Base-by-base conservation (phyloP, 2,113 vertebrate species). In the Glaucidium brasilianum region DNA sequence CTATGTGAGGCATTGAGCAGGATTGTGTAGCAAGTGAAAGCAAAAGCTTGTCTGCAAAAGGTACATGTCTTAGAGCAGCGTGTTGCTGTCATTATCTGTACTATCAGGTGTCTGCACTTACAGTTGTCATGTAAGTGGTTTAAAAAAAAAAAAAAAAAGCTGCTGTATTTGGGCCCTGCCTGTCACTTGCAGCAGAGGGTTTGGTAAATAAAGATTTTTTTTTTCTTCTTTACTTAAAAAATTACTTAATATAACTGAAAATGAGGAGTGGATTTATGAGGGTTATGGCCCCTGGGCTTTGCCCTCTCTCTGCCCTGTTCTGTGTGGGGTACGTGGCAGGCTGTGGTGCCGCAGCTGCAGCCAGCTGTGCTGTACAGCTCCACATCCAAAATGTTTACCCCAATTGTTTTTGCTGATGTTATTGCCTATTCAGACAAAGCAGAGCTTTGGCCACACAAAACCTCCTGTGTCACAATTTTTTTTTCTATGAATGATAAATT, bases 291-390 rank as follows among this genome's bases (percentile, higher is more conserved):
- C 18, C 50, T 21, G 59, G 29, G 9, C 62, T 79, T 25, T 83
- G n/a, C 78, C 47, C 37, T 34, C 12, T 34, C 30, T 50, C 32
- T 2, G 58, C 37, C 43, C 34, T 2, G 18, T 67, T 82, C 62
- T 0, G 1, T 0, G 7, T 27, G 25, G 62, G 19, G 6, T 49
- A 0, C 0, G 4, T 4, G 39, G 26, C 58, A 35, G 66, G 53
- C 56, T 37, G 14, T 41, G 78, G 56, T 47, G 75, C 62, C 76
- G 83, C 96, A 97, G 95, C 93, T 95, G 79, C 49, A 66, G 67
- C 73, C 89, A 92, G 91, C 95, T 94, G 86, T 83, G 91, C 58
- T 56, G 6, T 9, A 9, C 14, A 19, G 81, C n/a, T 71, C 27
- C 60, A 5, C 0, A 0, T 11, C 73, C 72, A 60, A 29, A 76